phyloP scores from a whole-genome alignment of 2,888 invertebrate species.

The Acronicta aceris region DNA sequence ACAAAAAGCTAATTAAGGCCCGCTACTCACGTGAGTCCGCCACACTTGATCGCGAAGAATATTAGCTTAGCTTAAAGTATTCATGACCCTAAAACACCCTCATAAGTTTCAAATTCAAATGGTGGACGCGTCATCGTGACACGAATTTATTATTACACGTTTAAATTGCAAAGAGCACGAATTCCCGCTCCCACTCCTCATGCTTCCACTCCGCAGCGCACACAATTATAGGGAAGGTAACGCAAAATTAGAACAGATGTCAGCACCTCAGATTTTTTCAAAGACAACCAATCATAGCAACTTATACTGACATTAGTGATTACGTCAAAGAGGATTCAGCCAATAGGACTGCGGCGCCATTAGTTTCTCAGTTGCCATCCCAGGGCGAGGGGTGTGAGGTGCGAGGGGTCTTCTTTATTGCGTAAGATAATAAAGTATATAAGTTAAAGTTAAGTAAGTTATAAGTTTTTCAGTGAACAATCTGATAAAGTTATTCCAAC shows the following conservation, averaged over 20 bases:
- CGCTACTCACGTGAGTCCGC: constrained; percentile 53
- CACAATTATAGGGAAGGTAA: neutral
- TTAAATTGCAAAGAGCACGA: neutral
- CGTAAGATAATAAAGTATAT: neutral
- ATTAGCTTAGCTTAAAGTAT: constrained; percentile 18
- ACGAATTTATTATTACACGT: neutral
- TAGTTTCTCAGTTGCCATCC: no score
- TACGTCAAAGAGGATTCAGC: no score
- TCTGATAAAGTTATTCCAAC: constrained; percentile 28
- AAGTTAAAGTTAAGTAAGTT: constrained; percentile 29
- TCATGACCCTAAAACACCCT: neutral
- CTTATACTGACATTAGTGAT: no score
- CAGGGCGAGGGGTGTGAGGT: neutral
- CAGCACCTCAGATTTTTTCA: no score
- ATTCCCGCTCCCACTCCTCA: neutral
- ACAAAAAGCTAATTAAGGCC: constrained; percentile 65
- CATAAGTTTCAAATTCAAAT: neutral
- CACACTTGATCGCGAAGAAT: constrained; percentile 38
- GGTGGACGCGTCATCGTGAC: neutral
- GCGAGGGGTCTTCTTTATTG: neutral
- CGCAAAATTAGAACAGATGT: no score
- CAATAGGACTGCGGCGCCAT: no score
- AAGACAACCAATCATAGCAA: no score
- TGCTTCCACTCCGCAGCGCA: neutral
- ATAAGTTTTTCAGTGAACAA: constrained; percentile 25